A percentile compares a stretch with the other conserved stretches of the same genome.
Evolutionary conservation across 2,797 vertebrate genomes (phyloP).

Genomic region (Molossus molossus): DNA sequence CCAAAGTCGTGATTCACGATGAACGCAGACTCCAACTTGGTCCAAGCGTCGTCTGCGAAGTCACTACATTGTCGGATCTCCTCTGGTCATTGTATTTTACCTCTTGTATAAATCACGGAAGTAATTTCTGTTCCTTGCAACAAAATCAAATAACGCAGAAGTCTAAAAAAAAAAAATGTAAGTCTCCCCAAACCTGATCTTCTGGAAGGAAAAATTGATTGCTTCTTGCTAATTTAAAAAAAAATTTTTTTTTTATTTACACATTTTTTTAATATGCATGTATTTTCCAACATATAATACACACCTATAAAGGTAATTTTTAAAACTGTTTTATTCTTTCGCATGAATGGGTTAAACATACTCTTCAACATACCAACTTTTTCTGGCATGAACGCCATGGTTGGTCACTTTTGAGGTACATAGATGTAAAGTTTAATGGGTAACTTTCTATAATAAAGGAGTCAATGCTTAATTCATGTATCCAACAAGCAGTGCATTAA

Average conservation of each 20-base stretch:
- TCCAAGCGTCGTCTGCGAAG: constrained; percentile 42
- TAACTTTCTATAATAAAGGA: neutral
- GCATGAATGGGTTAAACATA: neutral
- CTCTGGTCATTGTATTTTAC: constrained; percentile 1
- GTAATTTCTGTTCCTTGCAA: neutral
- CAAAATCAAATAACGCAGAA: constrained; percentile 48
- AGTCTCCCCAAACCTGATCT: neutral
- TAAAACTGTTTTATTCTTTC: constrained; percentile 27
- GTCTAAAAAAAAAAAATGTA: neutral
- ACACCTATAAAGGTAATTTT: neutral
- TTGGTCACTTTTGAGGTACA: neutral
- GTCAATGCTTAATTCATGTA: constrained; percentile 31
- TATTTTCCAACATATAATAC: neutral
- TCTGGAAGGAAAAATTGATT: constrained; percentile 21
- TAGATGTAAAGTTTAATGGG: constrained; percentile 29
- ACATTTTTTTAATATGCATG: neutral
- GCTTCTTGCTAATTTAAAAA: neutral
- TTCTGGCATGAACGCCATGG: neutral
- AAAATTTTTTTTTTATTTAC: too few species aligned
- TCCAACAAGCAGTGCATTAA: neutral
- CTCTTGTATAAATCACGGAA: constrained; percentile 17
- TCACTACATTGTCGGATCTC: neutral
- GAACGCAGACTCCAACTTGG: constrained; percentile 10
- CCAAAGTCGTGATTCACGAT: constrained; percentile 47
- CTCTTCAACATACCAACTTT: neutral